Conservation (phyloP, 2,888 invertebrate genomes). For the Drosophila leonis region DNA sequence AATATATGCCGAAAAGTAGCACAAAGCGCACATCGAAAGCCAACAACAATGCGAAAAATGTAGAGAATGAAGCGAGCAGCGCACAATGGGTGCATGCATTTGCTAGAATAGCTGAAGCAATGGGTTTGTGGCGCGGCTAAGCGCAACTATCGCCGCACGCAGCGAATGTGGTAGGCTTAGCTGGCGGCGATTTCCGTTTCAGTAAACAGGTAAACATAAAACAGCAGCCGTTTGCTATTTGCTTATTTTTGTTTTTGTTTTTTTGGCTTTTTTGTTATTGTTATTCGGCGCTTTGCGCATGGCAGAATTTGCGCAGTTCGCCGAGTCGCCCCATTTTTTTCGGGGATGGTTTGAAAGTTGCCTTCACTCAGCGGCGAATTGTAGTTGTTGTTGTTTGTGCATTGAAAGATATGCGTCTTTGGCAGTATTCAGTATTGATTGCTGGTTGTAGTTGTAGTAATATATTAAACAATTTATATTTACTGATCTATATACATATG, state of each 20-base stretch:
- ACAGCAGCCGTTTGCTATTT: conserved; percentile 12
- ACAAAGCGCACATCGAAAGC: conserved; percentile 56
- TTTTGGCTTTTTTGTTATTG: conserved; percentile 13
- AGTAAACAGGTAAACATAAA: conserved; percentile 29
- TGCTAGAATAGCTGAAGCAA: conserved; percentile 19
- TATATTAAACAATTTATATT: too few relatives aligned
- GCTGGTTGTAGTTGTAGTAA: background rate
- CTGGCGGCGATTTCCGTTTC: conserved; percentile 29
- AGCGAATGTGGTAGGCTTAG: conserved; percentile 15
- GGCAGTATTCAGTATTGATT: conserved; percentile 29
- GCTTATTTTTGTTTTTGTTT: conserved; percentile 9
- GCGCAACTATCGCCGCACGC: conserved; percentile 16
- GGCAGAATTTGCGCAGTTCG: conserved; percentile 43
- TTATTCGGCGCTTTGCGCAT: conserved; percentile 53
- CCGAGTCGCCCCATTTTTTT: conserved; percentile 13
- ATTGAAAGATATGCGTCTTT: conserved; percentile 34
- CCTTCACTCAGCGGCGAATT: conserved; percentile 18
- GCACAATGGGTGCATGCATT: conserved; percentile 16
- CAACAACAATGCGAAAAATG: conserved; percentile 37
- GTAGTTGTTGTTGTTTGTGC: conserved; percentile 12
- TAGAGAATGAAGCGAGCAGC: conserved; percentile 11
- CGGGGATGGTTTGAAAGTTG: conserved; percentile 35
- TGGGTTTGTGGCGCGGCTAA: conserved; percentile 37
- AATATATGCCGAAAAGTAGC: conserved; percentile 33
- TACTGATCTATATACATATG: background rate